phyloP scores from a whole-genome alignment of 2,113 vertebrate species.

The Condylura cristata region DNA sequence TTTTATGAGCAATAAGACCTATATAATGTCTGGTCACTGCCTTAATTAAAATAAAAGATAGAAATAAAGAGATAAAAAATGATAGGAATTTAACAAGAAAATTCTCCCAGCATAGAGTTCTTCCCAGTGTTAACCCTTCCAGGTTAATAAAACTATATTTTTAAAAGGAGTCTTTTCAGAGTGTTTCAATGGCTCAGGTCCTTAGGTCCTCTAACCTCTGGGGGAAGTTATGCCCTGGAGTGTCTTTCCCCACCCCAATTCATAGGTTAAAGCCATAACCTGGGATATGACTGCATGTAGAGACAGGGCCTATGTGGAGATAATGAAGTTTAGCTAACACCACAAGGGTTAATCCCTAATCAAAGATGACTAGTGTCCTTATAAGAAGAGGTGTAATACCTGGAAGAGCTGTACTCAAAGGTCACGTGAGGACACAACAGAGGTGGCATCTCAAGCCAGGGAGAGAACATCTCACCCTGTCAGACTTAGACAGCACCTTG shows the following conservation, averaged over 20 bases:
- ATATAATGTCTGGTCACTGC: background rate
- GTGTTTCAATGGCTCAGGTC: background rate
- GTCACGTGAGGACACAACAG: background rate
- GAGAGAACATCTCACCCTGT: background rate
- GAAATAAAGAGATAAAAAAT: background rate
- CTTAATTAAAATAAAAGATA: constrained; percentile 33
- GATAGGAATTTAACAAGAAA: background rate
- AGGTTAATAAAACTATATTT: background rate
- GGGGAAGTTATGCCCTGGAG: background rate
- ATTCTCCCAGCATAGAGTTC: background rate
- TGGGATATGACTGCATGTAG: background rate
- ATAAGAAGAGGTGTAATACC: background rate
- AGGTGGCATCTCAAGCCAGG: background rate
- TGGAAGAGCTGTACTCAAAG: background rate
- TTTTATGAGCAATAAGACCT: background rate
- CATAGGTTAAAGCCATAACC: background rate
- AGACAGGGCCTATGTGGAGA: background rate
- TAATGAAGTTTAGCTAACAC: background rate
- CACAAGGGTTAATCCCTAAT: background rate
- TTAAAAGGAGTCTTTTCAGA: background rate
- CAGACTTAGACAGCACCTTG: background rate
- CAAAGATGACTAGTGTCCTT: background rate
- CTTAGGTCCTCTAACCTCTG: background rate
- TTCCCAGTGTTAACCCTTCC: background rate
- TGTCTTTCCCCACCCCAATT: background rate